phyloP scores from a whole-genome alignment of 2,888 invertebrate species.

The Athalia circularis region DNA sequence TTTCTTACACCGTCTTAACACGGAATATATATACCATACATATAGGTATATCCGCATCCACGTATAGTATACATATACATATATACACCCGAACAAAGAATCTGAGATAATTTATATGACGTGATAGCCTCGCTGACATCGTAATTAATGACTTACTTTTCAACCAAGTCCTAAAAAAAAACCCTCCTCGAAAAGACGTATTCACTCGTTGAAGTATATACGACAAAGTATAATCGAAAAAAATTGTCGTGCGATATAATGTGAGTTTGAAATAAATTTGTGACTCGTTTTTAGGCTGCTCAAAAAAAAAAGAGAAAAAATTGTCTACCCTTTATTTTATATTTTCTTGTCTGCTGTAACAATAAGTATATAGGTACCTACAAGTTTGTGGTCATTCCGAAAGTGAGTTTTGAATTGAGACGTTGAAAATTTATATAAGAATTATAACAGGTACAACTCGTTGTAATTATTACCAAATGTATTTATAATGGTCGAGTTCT shows the following conservation, averaged over 20 bases:
- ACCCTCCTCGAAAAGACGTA: too few species aligned
- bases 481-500: slow-evolving; percentile 56
- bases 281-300: too few species aligned
- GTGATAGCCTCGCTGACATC: slow-evolving; percentile 31
- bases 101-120: slow-evolving; percentile 24
- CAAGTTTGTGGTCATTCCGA: not conserved
- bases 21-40: not conserved
- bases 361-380: too few species aligned
- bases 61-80: too few species aligned
- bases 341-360: too few species aligned
- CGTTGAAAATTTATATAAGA: slow-evolving; percentile 65
- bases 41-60: too few species aligned
- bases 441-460: slow-evolving; percentile 55
- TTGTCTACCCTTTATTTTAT: too few species aligned
- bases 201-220: too few species aligned
- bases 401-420: slow-evolving; percentile 68
- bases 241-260: too few species aligned
- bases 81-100: not conserved
- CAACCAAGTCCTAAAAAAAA: not conserved
- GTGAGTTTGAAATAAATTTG: too few species aligned
- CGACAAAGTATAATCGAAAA: too few species aligned
- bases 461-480: slow-evolving; percentile 55
- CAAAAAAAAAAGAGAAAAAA: too few species aligned
- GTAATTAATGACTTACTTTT: slow-evolving; percentile 32
- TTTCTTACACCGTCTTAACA: not conserved